Evolutionary conservation across 2,888 invertebrate species (phyloP).

Genomic region (Ptychoptera contaminata): DNA sequence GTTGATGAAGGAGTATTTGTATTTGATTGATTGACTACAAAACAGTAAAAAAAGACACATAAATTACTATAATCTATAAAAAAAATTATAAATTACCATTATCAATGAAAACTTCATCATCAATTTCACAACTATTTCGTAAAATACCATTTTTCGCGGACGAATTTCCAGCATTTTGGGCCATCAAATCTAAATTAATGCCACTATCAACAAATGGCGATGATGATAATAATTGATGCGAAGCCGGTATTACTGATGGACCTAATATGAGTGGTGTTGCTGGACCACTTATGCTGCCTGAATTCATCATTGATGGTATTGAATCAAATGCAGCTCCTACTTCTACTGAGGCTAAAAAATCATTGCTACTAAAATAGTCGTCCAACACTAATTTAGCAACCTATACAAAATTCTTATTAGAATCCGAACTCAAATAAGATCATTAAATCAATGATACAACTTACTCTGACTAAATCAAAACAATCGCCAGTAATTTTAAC

Average conservation of each 20-base stretch:
- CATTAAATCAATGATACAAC: not conserved
- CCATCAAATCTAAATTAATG: slow-evolving; percentile 26
- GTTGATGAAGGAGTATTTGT: slow-evolving; percentile 1
- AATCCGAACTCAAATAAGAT: not conserved
- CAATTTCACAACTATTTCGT: slow-evolving; percentile 17
- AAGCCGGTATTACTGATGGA: slow-evolving; percentile 15
- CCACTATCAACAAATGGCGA: slow-evolving; percentile 28
- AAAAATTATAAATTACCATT: slow-evolving; percentile 13
- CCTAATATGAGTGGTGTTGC: slow-evolving; percentile 21
- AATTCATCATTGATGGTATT: slow-evolving; percentile 23
- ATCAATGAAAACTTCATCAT: slow-evolving; percentile 29
- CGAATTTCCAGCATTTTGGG: slow-evolving; percentile 11
- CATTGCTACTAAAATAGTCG: slow-evolving; percentile 52
- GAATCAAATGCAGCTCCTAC: slow-evolving; percentile 29
- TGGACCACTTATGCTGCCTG: not conserved
- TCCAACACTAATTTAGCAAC: slow-evolving; percentile 76
- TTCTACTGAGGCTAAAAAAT: slow-evolving; percentile 30
- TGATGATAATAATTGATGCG: slow-evolving; percentile 12
- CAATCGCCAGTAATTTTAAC: slow-evolving; percentile 75
- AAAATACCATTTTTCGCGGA: no score
- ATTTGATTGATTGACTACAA: not conserved
- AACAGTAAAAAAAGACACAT: not conserved
- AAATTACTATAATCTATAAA: not conserved
- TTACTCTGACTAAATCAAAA: slow-evolving; percentile 69
- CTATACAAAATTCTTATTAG: slow-evolving; percentile 34